Evolutionary conservation across 2,888 invertebrate genomes (phyloP), one percentile per base, ranked within the genome.

Genomic region (Aphodius granarius): DNA sequence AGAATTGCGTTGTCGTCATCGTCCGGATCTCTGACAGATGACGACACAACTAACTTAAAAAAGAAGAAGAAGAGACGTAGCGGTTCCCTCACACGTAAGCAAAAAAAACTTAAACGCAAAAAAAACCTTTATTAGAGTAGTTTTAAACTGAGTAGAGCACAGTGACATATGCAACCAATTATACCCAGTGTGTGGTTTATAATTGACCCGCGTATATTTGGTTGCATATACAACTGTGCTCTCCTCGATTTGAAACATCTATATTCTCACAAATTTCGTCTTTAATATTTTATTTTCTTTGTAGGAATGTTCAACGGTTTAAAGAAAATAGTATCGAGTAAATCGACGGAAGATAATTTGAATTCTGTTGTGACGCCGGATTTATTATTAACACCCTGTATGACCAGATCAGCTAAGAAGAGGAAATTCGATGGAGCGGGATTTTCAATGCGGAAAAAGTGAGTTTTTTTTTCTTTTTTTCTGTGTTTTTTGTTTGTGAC

Each of bases 71-170:
- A 95, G 86, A 90, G 95, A 83, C 90, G 95, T 82, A 95, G 96
- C 90, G 95, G 95, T 81, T 96, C 96, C 81, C 89, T 96, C 80
- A 95, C 95, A 87, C 91, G 96, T 95, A 90, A 90, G 79, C 77
- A 22, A 65, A 43, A 17, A 43, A 43, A 17, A 15, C n/a, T 63
- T 66, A 0, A 20, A 5, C 3, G 62, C 16, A 75, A 17, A 66
- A n/a, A 66, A n/a, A n/a, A n/a, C n/a, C n/a, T n/a, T n/a, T n/a
- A n/a, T n/a, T n/a, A n/a, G n/a, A n/a, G n/a, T n/a, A n/a, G n/a
- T n/a, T n/a, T n/a, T n/a, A n/a, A n/a, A n/a, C n/a, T n/a, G n/a
- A n/a, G n/a, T n/a, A n/a, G n/a, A n/a, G n/a, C n/a, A n/a, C n/a
- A n/a, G n/a, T n/a, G n/a, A n/a, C n/a, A n/a, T n/a, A n/a, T n/a